Conservation (phyloP, 2,797 vertebrate species). For the Sebastes trivittatus region DNA sequence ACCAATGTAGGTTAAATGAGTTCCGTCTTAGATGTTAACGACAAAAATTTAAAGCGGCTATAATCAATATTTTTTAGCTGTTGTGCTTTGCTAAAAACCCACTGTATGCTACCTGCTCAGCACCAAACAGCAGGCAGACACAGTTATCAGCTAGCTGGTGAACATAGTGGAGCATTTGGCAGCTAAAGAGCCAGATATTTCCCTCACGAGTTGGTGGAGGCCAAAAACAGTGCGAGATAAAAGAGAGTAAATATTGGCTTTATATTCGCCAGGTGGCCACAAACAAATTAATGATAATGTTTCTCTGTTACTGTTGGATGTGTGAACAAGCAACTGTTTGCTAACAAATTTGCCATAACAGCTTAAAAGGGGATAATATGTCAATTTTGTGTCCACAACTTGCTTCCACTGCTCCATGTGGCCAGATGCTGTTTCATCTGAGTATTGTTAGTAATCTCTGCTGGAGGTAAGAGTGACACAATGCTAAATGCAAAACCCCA, state of each 20-base stretch:
- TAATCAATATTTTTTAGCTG: not conserved
- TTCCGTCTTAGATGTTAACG: not conserved
- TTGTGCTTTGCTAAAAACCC: not conserved
- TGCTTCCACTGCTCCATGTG: not conserved
- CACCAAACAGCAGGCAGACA: not conserved
- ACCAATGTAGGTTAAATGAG: not conserved
- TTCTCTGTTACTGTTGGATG: not conserved
- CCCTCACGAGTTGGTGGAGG: not conserved
- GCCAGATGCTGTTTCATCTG: not conserved
- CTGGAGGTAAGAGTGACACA: not conserved
- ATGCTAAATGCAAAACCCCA: not conserved
- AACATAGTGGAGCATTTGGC: not conserved
- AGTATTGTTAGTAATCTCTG: not conserved
- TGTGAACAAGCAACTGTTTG: not conserved
- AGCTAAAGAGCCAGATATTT: not conserved
- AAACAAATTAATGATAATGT: not conserved
- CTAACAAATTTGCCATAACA: not conserved
- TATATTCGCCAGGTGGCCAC: not conserved
- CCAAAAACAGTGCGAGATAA: not conserved
- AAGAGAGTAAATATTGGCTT: not conserved
- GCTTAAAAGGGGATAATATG: not conserved
- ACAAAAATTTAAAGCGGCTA: not conserved
- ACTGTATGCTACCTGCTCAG: not conserved
- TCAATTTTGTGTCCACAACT: not conserved
- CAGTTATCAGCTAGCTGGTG: not conserved